Conservation (phyloP, 2,797 vertebrate species). For the Hephaestus fuliginosus region DNA sequence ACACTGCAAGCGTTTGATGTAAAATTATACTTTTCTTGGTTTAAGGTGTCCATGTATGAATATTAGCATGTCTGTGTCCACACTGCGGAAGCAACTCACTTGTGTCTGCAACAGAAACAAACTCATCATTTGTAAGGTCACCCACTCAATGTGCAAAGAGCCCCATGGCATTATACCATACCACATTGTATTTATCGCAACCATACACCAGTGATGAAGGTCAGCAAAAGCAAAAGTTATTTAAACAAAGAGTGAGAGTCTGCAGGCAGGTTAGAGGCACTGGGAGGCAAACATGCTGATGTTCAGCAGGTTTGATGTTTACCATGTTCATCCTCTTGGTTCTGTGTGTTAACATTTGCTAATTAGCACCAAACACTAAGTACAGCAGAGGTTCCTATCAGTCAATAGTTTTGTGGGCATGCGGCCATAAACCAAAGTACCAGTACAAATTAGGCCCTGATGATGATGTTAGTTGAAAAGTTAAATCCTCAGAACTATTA, state of each 20-base stretch:
- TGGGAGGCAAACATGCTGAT: background rate
- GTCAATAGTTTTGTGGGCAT: background rate
- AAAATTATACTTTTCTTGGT: conserved; percentile 26
- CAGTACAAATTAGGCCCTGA: background rate
- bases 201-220: background rate
- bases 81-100: background rate
- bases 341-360: background rate
- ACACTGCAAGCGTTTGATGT: conserved; percentile 24
- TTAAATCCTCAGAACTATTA: background rate
- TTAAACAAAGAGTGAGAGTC: background rate
- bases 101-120: background rate
- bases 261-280: too few relatives aligned
- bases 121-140: background rate
- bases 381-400: too few relatives aligned
- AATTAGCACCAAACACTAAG: background rate
- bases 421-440: background rate
- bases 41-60: background rate
- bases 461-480: background rate
- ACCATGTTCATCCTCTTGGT: background rate
- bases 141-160: background rate
- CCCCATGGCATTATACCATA: background rate
- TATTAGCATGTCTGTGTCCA: background rate
- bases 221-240: background rate
- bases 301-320: background rate
- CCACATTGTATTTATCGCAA: background rate